Evolutionary conservation across 2,888 invertebrate species (phyloP).

Genomic region (Aspidiotus rigidus): DNA sequence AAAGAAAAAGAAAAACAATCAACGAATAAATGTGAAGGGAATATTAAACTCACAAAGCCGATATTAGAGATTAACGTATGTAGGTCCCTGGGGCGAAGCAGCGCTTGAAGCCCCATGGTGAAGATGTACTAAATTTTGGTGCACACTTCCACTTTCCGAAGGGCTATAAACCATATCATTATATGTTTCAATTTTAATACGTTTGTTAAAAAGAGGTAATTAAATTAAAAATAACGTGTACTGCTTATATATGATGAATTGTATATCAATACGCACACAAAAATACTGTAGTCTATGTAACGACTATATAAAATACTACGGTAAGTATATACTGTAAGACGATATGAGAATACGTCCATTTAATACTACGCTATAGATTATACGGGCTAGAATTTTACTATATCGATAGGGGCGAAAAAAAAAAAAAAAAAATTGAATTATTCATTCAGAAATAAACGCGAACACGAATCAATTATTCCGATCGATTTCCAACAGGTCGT

Average conservation of each 20-base stretch:
- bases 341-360: no score
- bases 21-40: conserved; percentile 33
- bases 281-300: conserved; percentile 1
- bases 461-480: no score
- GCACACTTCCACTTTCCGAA: conserved; percentile 38
- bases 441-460: no score
- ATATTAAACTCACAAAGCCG: conserved; percentile 40
- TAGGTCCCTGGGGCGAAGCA: conserved; percentile 61
- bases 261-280: background rate
- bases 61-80: conserved; percentile 83
- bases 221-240: background rate
- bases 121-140: conserved; percentile 37
- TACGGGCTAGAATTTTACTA: no score
- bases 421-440: no score
- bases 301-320: background rate
- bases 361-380: no score
- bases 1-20: conserved; percentile 38
- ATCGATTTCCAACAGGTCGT: no score
- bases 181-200: conserved; percentile 23
- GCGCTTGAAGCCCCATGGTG: conserved; percentile 41
- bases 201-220: background rate
- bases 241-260: conserved; percentile 9
- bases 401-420: no score
- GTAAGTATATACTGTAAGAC: no score
- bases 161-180: conserved; percentile 39